phyloP scores from a whole-genome alignment of 2,797 vertebrate species.

The Galagoides demidoff region DNA sequence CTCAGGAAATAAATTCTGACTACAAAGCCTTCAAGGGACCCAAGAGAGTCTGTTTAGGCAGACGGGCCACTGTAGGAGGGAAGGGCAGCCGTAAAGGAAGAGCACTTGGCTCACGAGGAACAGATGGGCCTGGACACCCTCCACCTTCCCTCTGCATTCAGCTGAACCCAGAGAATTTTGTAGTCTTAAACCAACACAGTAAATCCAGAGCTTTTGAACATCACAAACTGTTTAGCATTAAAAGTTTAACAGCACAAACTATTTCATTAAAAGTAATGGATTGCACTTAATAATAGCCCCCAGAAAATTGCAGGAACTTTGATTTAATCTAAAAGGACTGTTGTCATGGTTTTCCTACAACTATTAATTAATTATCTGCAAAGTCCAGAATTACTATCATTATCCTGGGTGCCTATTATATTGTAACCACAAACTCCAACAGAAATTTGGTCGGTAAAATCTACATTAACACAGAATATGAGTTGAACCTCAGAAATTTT shows the following conservation, averaged over 20 bases:
- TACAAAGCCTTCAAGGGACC: slow-evolving; percentile 14
- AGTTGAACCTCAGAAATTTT: background rate
- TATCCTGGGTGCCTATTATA: background rate
- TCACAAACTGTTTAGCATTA: background rate
- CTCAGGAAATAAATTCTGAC: slow-evolving; percentile 40
- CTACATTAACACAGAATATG: background rate
- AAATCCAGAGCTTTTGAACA: background rate
- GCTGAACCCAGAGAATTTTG: background rate
- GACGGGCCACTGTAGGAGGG: background rate
- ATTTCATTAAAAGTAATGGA: slow-evolving; percentile 61
- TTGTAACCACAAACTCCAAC: background rate
- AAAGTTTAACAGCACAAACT: background rate
- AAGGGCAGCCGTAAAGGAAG: background rate
- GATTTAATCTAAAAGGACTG: slow-evolving; percentile 50
- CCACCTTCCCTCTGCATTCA: background rate
- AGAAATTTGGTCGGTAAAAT: slow-evolving; percentile 26
- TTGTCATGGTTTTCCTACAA: background rate
- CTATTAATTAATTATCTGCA: slow-evolving; percentile 52
- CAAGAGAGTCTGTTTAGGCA: slow-evolving; percentile 29
- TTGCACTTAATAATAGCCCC: background rate
- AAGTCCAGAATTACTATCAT: slow-evolving; percentile 48
- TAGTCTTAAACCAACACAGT: background rate
- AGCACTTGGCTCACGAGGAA: background rate
- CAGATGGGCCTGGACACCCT: slow-evolving; percentile 16
- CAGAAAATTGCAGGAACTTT: slow-evolving; percentile 47